Conservation (phyloP, 2,888 invertebrate species). For the Muscina levida region DNA sequence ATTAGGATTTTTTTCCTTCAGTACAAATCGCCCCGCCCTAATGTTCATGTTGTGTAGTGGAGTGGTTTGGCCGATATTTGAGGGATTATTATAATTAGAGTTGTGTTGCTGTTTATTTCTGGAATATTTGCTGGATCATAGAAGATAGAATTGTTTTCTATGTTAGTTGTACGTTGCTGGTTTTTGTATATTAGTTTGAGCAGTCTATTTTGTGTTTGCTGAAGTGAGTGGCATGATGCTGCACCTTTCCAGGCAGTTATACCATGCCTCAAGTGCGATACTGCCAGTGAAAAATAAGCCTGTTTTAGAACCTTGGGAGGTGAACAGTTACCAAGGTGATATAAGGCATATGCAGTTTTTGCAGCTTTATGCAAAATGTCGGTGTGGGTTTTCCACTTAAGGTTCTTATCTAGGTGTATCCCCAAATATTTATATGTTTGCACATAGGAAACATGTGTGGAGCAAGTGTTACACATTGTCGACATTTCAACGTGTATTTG, state of each 20-base stretch:
- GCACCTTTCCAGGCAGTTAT: conserved; percentile 7
- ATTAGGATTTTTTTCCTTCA: too few relatives aligned
- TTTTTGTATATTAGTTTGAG: neutral
- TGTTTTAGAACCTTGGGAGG: conserved; percentile 19
- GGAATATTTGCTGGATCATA: too few relatives aligned
- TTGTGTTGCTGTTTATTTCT: too few relatives aligned
- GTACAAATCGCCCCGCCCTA: too few relatives aligned
- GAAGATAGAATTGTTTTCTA: too few relatives aligned
- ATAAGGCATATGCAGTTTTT: conserved; percentile 1
- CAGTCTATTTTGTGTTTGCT: neutral
- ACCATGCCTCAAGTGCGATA: conserved; percentile 15
- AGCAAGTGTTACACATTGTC: neutral
- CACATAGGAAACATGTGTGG: neutral
- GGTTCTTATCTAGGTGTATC: neutral
- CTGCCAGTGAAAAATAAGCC: conserved; percentile 16
- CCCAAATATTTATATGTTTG: conserved; percentile 24
- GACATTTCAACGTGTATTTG: neutral
- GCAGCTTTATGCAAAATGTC: conserved; percentile 12
- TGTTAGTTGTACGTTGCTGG: neutral
- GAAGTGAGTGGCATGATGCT: neutral
- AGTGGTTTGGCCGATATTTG: too few relatives aligned
- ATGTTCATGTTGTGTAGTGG: neutral
- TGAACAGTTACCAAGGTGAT: conserved; percentile 22
- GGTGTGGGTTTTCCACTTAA: conserved; percentile 25
- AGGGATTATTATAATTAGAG: too few relatives aligned